Conservation (phyloP, 2,797 vertebrate genomes). For the Bufotes viridis region DNA sequence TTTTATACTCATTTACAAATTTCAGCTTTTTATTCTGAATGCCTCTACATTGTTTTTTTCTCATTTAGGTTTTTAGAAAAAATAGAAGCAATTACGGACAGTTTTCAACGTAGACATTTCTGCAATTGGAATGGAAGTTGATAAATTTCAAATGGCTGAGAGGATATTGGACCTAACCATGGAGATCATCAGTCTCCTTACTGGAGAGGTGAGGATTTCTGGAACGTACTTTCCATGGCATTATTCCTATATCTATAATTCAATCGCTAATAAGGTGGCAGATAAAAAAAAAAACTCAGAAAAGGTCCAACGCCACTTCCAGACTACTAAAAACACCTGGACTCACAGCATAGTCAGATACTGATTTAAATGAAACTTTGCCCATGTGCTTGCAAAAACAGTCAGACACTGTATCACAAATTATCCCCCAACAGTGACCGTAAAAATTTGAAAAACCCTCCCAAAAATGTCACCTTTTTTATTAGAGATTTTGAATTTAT, state of each 20-base stretch:
- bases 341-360: no score
- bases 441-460: no score
- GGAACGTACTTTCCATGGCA: not conserved
- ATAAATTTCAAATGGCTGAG: not conserved
- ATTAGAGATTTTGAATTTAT: no score
- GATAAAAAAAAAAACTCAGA: not conserved
- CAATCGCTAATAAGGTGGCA: not conserved
- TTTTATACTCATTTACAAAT: no score
- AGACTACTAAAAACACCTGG: not conserved
- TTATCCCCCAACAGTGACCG: no score
- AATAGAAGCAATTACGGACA: not conserved
- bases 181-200: not conserved
- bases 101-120: not conserved
- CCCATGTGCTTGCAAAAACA: no score
- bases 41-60: not conserved
- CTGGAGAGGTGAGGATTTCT: conserved; percentile 3
- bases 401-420: no score
- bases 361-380: no score
- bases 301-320: not conserved
- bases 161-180: not conserved
- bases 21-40: no score
- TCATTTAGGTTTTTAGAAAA: not conserved
- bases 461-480: no score
- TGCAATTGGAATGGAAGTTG: not conserved
- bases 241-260: not conserved